Evolutionary conservation across 2,797 vertebrate genomes (phyloP), one percentile per base, ranked within the genome.

Genomic region (Apogon talboti): DNA sequence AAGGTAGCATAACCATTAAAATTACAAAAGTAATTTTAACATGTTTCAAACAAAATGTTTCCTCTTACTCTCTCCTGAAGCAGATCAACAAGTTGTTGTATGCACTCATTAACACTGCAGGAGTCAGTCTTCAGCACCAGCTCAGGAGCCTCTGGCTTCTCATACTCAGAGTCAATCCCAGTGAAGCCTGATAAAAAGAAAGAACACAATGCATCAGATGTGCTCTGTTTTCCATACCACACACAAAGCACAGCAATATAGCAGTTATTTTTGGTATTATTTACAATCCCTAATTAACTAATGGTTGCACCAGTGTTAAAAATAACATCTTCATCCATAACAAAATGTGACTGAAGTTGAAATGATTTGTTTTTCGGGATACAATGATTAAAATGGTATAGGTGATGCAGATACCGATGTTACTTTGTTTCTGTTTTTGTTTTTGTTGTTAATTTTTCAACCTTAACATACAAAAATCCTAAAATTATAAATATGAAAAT

Each of bases 141-240:
- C 56, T 98, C 98, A 2, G 98, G 97, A 7, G 96, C 93, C 86
- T 99, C 98, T 0, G 98, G 98, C 61, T 98, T 99, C 87, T 99
- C 98, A 63, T 99, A 99, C 73, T 98, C 97, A 0, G 98, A 96
- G 83, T 99, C 98, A 65, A 99, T 99, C 4, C 98, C 98, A 58
- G 97, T 99, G 88, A 99, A 99, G 50, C 98, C 97, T 99, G 82
- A 12, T 6, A 5, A 57, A 60, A 28, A 44, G 1, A 40, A 0
- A 13, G 0, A 43, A 38, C 8, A 8, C 1, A 52, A 44, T 11
- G 7, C 15, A 15, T 35, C 33, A 35, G 10, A 35, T 35, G 33
- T 35, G 7, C 33, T 35, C 7, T 3, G 10, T 35, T 35, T 35
- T 35, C 33, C 10, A 35, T 7, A 57, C 15, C 49, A 33, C 14